phyloP scores from a whole-genome alignment of 2,888 invertebrate species.

The Anticlea derivata region DNA sequence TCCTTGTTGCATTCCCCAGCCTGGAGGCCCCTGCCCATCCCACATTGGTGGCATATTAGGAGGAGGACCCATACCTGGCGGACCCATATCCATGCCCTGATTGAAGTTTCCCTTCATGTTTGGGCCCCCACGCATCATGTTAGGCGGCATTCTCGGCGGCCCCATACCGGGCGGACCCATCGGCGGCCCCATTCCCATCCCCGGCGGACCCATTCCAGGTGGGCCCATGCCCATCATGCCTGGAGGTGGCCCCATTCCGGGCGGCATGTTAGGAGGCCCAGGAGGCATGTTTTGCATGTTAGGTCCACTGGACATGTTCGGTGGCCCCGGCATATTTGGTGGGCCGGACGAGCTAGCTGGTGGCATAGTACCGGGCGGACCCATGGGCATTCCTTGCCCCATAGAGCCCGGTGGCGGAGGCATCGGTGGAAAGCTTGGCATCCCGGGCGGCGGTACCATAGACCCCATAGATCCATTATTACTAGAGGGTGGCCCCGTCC shows the following conservation, averaged over 20 bases:
- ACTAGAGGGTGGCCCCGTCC: conserved; percentile 61
- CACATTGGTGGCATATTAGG: conserved; percentile 71
- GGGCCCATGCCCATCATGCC: conserved; percentile 47
- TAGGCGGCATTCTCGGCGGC: conserved; percentile 65
- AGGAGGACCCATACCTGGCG: conserved; percentile 73
- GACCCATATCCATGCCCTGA: conserved; percentile 70
- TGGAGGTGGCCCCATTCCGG: conserved; percentile 33
- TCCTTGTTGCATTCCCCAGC: conserved; percentile 50
- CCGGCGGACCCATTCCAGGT: conserved; percentile 50
- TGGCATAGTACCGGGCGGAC: conserved; percentile 61
- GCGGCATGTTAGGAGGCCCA: conserved; percentile 2
- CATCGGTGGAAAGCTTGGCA: conserved; percentile 61
- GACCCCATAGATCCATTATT: conserved; percentile 59
- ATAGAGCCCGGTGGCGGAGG: conserved; percentile 64
- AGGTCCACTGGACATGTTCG: conserved; percentile 33
- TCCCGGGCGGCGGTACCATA: conserved; percentile 50
- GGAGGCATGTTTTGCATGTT: conserved; percentile 31
- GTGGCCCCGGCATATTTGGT: conserved; percentile 39
- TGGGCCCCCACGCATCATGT: conserved; percentile 65
- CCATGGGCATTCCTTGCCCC: conserved; percentile 53
- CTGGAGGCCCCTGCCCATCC: conserved; percentile 65
- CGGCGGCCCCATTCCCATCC: conserved; percentile 54
- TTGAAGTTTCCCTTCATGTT: conserved; percentile 57
- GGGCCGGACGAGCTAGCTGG: conserved; percentile 55
- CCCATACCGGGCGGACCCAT: conserved; percentile 65